These are phyloP conservation scores for Apogon hyalosoma DNA, from an alignment of 2,797 vertebrate species.

Conservation along the genomic window DNA sequence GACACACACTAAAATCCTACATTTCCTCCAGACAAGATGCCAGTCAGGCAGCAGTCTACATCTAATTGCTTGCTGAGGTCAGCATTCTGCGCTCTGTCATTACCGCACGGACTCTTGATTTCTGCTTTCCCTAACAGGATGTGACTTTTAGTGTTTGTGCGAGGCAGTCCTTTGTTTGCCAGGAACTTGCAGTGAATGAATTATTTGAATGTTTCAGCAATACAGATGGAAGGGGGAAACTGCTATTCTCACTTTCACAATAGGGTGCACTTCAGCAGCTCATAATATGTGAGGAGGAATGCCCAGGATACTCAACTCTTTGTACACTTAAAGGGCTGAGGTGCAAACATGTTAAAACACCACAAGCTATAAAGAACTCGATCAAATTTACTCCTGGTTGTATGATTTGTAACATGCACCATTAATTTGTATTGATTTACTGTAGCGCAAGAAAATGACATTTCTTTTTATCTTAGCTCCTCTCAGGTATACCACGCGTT, in stretches of 20 bases:
- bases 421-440: slow-evolving; percentile 25
- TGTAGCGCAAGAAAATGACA: slow-evolving; percentile 1
- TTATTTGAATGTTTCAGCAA: slow-evolving; percentile 39
- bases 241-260: slow-evolving; percentile 15
- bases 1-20: slow-evolving; percentile 22
- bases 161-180: slow-evolving; percentile 34
- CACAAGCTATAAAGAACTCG: slow-evolving; percentile 4
- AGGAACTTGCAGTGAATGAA: slow-evolving; percentile 7
- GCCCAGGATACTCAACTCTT: background rate
- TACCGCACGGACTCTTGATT: slow-evolving; percentile 50
- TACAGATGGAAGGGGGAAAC: slow-evolving; percentile 17
- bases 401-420: background rate
- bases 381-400: slow-evolving; percentile 11
- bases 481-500: background rate
- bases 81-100: slow-evolving; percentile 50
- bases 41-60: slow-evolving; percentile 50
- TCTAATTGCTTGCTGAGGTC: slow-evolving; percentile 78
- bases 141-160: slow-evolving; percentile 57
- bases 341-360: slow-evolving; percentile 8
- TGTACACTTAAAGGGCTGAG: background rate
- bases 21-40: slow-evolving; percentile 46
- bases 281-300: slow-evolving; percentile 21
- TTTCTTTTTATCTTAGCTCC: background rate
- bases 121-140: slow-evolving; percentile 60
- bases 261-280: slow-evolving; percentile 5